Evolutionary conservation across 2,888 invertebrate genomes (phyloP).

Genomic region (Thysanoteuthis rhombus): DNA sequence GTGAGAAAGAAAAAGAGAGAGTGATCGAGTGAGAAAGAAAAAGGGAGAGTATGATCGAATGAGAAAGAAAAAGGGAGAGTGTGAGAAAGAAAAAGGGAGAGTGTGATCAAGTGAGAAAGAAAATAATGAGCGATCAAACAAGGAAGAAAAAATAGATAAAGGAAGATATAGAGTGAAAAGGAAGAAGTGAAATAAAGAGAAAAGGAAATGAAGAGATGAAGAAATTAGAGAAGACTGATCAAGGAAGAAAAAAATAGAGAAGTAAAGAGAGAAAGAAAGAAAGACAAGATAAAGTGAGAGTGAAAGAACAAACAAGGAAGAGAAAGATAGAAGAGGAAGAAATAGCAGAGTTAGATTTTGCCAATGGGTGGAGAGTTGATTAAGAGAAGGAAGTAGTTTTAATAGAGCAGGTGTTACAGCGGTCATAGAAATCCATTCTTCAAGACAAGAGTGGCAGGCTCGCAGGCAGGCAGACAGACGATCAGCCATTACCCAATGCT

Average conservation of each 20-base stretch:
- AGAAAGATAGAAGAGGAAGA: not conserved
- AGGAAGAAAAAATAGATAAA: too few species aligned
- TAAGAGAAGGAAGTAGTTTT: not conserved
- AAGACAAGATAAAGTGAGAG: not conserved
- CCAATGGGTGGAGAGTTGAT: not conserved
- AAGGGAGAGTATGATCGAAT: too few species aligned
- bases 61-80: too few species aligned
- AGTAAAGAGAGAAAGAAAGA: not conserved
- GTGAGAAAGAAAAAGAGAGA: too few species aligned
- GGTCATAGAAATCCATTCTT: not conserved
- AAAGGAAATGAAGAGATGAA: too few species aligned
- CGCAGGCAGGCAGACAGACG: not conserved
- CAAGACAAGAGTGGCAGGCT: not conserved
- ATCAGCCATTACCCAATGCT: not conserved
- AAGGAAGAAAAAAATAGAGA: not conserved
- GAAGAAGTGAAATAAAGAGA: too few species aligned
- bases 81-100: too few species aligned
- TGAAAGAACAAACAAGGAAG: too few species aligned
- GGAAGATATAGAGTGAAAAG: too few species aligned
- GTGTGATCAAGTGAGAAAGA: too few species aligned
- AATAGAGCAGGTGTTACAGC: not conserved
- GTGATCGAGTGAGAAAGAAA: too few species aligned
- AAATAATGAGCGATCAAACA: too few species aligned
- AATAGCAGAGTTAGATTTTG: not conserved
- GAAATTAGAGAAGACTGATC: not conserved